Evolutionary conservation across 2,888 invertebrate genomes (phyloP), one percentile per base, ranked within the genome.

Genomic region (Eilema depressum): DNA sequence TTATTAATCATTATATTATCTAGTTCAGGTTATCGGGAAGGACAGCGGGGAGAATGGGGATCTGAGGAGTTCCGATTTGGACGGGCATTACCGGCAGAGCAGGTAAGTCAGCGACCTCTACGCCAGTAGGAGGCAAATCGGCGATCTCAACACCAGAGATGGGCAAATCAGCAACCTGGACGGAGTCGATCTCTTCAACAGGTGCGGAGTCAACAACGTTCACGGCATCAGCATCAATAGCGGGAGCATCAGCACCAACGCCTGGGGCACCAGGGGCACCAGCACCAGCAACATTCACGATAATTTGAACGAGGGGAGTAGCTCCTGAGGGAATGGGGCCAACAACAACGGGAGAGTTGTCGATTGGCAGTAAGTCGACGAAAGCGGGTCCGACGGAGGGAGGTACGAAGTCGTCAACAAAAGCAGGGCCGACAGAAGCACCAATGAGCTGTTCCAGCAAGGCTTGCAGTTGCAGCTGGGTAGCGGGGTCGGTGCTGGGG

Each of bases 401-500:
- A 28, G 69, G 68, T 33, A 68, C 78, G n/a, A n/a, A n/a, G 17
- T 71, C 60, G 74, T 75, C 41, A 67, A 77, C 17, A 69, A 66
- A 28, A 59, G 64, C 60, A 23, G 73, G 73, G 37, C 64, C 59
- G 37, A 53, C 60, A 8, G 26, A 30, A n/a, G 87, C 85, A 74
- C 71, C 68, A 66, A 67, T 12, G 12, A 75, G 83, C 4, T 82
- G 79, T 0, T 71, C 68, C 30, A 91, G 83, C 77, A 85, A 85
- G 47, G 86, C 77, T 33, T 89, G 86, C n/a, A 90, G 82, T 14
- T 86, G 82, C 28, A 72, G 79, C 41, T 86, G 89, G 83, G 89
- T 89, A 73, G 87, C 88, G 64, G 90, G 89, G 86, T 89, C 86
- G 61, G 90, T 89, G 86, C 71, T 87, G 73, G 90, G 90, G 85